Percentiles rank a stretch among this genome's conserved stretches.
Conservation (phyloP, 2,113 vertebrate species). For the Tympanuchus pallidicinctus region DNA sequence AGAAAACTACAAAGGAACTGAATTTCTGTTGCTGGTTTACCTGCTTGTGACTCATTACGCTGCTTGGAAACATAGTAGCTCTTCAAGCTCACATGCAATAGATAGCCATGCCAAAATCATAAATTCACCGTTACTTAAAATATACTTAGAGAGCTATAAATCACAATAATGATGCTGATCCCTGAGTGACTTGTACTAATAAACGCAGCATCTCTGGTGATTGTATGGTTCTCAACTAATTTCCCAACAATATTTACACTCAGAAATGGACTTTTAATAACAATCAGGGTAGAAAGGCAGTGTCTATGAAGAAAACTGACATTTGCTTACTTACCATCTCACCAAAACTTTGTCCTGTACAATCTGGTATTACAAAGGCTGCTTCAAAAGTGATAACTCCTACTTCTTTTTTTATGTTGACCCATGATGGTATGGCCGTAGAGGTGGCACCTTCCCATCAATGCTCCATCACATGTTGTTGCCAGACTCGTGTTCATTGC, state of each 20-base stretch:
- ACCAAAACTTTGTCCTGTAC: background rate
- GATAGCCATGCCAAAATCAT: background rate
- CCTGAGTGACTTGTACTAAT: background rate
- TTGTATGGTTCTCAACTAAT: background rate
- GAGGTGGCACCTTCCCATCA: too few species aligned
- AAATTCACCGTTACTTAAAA: background rate
- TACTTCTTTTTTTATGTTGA: too few species aligned
- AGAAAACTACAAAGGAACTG: background rate
- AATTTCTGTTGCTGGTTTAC: background rate
- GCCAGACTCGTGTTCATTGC: too few species aligned
- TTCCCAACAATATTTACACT: background rate
- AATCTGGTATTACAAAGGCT: background rate
- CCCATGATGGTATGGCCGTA: too few species aligned
- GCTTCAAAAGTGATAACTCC: background rate
- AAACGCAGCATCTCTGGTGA: background rate
- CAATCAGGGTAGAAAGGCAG: background rate
- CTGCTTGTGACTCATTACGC: background rate
- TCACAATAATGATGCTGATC: background rate
- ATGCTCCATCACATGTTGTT: too few species aligned
- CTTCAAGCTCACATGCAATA: background rate
- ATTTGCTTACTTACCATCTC: background rate
- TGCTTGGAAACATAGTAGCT: background rate
- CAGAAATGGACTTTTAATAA: background rate
- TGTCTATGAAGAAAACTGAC: background rate
- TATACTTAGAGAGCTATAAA: background rate